Evolutionary conservation across 2,797 vertebrate species (phyloP).

Genomic region (Glossophaga mutica): DNA sequence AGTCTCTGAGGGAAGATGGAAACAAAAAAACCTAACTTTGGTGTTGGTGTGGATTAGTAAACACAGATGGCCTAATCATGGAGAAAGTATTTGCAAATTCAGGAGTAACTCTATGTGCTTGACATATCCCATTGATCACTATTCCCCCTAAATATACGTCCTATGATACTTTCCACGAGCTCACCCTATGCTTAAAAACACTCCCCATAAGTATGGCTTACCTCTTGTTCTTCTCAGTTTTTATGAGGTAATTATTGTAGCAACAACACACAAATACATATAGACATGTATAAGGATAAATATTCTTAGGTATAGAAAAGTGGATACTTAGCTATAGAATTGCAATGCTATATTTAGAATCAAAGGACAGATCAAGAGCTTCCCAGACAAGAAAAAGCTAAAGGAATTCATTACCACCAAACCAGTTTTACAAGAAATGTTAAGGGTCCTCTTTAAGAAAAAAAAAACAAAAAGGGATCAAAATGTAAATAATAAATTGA

Average conservation of each 20-base stretch:
- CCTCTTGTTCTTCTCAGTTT: background rate
- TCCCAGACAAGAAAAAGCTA: background rate
- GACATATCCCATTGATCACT: background rate
- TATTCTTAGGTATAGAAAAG: background rate
- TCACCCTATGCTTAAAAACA: background rate
- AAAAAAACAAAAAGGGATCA: background rate
- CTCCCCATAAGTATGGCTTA: background rate
- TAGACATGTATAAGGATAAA: background rate
- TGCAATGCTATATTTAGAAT: background rate
- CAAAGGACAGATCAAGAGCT: background rate
- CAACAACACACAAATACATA: background rate
- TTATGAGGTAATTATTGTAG: background rate
- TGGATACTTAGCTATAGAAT: background rate
- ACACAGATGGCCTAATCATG: background rate
- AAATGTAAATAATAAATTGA: background rate
- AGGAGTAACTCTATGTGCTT: background rate
- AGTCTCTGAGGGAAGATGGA: background rate
- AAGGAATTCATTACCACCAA: background rate
- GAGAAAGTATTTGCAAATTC: slow-evolving; percentile 10
- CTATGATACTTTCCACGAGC: background rate
- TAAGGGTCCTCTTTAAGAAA: background rate
- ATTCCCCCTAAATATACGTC: background rate
- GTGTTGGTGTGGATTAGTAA: background rate
- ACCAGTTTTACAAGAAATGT: background rate
- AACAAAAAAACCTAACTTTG: background rate